Evolutionary conservation across 1,140 invertebrate genomes (phyloP), one percentile per base, ranked within the genome.

Genomic region (Drosophila teissieri): DNA sequence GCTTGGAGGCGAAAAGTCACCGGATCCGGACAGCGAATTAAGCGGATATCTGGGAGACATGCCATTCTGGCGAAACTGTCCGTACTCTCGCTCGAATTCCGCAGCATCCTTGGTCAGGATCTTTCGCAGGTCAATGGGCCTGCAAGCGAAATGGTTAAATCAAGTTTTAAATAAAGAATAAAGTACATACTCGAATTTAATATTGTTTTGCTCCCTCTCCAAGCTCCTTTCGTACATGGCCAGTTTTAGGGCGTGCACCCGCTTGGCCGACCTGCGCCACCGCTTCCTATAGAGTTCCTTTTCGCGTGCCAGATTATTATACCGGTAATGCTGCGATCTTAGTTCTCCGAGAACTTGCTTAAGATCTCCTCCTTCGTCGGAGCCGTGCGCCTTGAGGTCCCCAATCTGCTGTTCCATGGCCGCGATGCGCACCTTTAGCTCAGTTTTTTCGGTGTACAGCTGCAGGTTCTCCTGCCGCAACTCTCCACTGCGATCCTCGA

Each of bases 231-330:
- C 78, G 27, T 57, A 69, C 44, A 86, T 65, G 10, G 62, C 62
- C 46, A 86, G 3, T n/a, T 86, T 80, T 0, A 91, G 61, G 8
- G 37, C 51, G 19, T 86, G 81, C 5, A 91, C 53, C 4, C 60
- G 73, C 1, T 63, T 70, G 3, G 68, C 64, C 40, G 60, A 64
- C 15, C 72, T 73, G 0, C 73, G 67, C 76, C 73, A 89, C 45
- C 84, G 69, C n/a, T 68, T 69, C 36, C 88, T 91, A 57, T 90
- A 91, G 3, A 58, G 73, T n/a, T 91, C 75, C 48, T 83, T 86
- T 5, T 78, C 46, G 22, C 68, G 77, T 15, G 72, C 37, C 31
- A 91, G 54, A 12, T 74, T 70, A 11, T 52, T 10, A 45, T 56
- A 85, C 8, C 73, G 70, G 0, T 24, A 37, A 22, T 83, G 79